Conservation (phyloP, 2,113 vertebrate species). For the Rostratula benghalensis region DNA sequence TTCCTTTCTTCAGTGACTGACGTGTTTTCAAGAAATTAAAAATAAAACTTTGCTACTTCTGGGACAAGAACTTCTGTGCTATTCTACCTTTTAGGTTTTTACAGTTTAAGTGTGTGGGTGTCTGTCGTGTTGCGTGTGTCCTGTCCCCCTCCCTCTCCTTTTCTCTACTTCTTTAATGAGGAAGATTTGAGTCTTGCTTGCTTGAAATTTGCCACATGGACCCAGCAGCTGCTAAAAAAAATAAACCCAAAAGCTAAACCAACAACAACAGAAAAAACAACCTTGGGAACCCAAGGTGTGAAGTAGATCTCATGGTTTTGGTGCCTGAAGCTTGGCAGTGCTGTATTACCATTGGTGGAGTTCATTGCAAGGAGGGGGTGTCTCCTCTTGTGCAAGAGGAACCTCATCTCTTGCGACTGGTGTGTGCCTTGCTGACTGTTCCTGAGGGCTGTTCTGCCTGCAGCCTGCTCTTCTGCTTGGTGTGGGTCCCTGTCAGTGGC, state of each 20-base stretch:
- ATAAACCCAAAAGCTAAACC: not conserved
- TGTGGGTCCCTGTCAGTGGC: not conserved
- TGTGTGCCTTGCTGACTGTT: fast-evolving
- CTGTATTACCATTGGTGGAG: not conserved
- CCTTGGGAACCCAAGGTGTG: not conserved
- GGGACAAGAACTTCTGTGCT: not conserved
- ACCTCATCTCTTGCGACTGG: not conserved
- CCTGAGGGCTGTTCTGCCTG: not conserved
- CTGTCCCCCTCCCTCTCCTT: not conserved
- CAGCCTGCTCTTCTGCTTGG: not conserved
- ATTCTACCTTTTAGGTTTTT: not conserved
- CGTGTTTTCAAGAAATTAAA: not conserved
- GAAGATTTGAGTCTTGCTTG: not conserved
- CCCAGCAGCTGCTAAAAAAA: not conserved
- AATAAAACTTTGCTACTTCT: not conserved
- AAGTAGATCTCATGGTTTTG: not conserved
- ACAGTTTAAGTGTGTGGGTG: not conserved
- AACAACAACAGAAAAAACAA: not conserved
- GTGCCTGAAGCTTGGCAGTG: not conserved
- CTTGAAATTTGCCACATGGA: not conserved
- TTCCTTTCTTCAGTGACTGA: not conserved
- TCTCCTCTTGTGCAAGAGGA: not conserved
- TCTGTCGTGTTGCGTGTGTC: not conserved
- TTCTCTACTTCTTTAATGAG: not conserved
- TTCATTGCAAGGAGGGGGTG: not conserved